Percentiles rank a stretch among this genome's conserved stretches.
Evolutionary conservation across 2,888 invertebrate genomes (phyloP).

Genomic region (Rotaria sp.): DNA sequence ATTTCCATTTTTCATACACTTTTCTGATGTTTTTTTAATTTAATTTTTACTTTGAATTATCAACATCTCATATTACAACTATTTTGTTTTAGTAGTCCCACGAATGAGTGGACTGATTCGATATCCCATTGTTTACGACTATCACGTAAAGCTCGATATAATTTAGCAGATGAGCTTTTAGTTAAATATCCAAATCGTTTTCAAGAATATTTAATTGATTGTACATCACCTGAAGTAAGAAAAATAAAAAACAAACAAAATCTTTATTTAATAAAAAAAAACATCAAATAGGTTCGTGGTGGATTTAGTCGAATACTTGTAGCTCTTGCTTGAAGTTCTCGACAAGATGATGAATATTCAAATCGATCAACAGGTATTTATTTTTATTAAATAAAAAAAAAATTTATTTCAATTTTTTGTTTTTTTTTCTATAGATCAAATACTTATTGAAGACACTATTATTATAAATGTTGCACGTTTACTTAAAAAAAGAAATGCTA

Average conservation of each 20-base stretch:
- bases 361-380: too few relatives aligned
- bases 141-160: conserved; percentile 73
- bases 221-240: conserved; percentile 73
- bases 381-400: too few relatives aligned
- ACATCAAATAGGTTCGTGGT: conserved; percentile 65
- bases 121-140: conserved; percentile 50
- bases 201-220: conserved; percentile 81
- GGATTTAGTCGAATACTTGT: conserved; percentile 87
- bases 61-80: too few relatives aligned
- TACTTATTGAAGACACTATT: not conserved
- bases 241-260: too few relatives aligned
- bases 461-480: not conserved
- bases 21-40: too few relatives aligned
- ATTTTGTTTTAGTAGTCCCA: conserved; percentile 70
- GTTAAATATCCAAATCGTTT: conserved; percentile 76
- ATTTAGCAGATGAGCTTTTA: conserved; percentile 83
- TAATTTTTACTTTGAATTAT: too few relatives aligned
- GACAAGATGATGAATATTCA: not conserved
- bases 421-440: not conserved
- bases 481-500: not conserved
- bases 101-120: conserved; percentile 62
- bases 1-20: too few relatives aligned
- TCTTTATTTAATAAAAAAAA: too few relatives aligned
- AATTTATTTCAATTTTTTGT: not conserved
- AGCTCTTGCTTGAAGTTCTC: conserved; percentile 63